Evolutionary conservation across 2,888 invertebrate genomes (phyloP).

Genomic region (Exephanes ischioxanthus): DNA sequence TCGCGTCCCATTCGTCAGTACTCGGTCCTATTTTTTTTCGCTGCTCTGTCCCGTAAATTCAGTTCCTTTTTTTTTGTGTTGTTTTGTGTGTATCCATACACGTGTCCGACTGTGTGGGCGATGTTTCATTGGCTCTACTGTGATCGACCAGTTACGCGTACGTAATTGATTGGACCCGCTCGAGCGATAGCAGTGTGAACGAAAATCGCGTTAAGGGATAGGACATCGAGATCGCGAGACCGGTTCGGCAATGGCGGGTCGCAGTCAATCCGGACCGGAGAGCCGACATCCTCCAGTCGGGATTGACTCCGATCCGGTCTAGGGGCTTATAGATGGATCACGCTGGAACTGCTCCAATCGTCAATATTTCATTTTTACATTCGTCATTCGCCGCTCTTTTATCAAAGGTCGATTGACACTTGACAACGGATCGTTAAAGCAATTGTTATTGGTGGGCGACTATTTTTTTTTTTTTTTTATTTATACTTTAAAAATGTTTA

Average conservation of each 20-base stretch:
- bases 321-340: slow-evolving; percentile 33
- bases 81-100: neutral
- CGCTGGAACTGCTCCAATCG: neutral
- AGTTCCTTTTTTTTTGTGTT: neutral
- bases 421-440: neutral
- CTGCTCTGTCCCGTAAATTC: neutral
- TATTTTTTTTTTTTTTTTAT: neutral
- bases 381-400: neutral
- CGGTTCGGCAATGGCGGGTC: slow-evolving; percentile 37
- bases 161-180: slow-evolving; percentile 29
- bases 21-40: slow-evolving; percentile 9
- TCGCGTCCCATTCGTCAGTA: slow-evolving; percentile 23
- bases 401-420: neutral
- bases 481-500: neutral
- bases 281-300: neutral
- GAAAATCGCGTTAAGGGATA: slow-evolving; percentile 30
- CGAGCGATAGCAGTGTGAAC: neutral
- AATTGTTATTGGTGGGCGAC: neutral
- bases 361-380: neutral
- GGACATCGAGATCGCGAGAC: slow-evolving; percentile 31
- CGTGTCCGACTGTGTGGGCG: slow-evolving; percentile 6
- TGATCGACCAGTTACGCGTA: slow-evolving; percentile 40
- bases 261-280: slow-evolving; percentile 25
- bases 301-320: neutral
- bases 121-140: slow-evolving; percentile 1